Evolutionary conservation across 2,888 invertebrate genomes (phyloP), one percentile per base, ranked within the genome.

Genomic region (Tachina fera): DNA sequence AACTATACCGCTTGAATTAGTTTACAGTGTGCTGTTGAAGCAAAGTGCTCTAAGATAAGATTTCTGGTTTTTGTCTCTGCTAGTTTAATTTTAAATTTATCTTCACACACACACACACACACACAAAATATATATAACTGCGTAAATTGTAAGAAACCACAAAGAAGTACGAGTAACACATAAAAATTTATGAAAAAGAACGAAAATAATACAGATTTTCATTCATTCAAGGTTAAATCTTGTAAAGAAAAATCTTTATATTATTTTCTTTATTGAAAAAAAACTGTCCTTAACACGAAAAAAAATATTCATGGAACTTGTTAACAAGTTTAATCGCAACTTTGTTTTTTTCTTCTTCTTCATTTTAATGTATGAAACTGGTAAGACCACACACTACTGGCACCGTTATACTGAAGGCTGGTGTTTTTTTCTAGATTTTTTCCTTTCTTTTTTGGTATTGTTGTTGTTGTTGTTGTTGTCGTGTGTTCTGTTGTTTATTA

Each of bases 301-400:
- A 41, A 11, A 41, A 10, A 8, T 58, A 45, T 61, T 63, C 9
- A 82, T 11, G 4, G 16, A 11, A 31, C 22, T 47, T 47, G n/a
- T 76, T 14, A 76, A 76, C 68, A 14, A 61, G 76, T 51, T 81
- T 41, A 80, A 70, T 31, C n/a, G n/a, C 60, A 51, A 51, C 10
- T 39, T 39, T 72, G 31, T 11, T 71, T 56, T 4, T 31, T 13
- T 56, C 45, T n/a, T 56, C 45, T n/a, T 45, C 16, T 8, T 31
- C 5, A 31, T 31, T 75, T 56, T 53, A 39, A n/a, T 8, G n/a
- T 3, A 22, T 16, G 10, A 77, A 68, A 68, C 77, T 10, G 77
- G 77, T 68, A 68, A 49, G 47, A 68, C 39, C 60, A 43, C 72
- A 74, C 49, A 74, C 65, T 56, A 72, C 72, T 58, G 47, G 65